Conservation (phyloP, 2,888 invertebrate species). For the Agrochola macilenta region DNA sequence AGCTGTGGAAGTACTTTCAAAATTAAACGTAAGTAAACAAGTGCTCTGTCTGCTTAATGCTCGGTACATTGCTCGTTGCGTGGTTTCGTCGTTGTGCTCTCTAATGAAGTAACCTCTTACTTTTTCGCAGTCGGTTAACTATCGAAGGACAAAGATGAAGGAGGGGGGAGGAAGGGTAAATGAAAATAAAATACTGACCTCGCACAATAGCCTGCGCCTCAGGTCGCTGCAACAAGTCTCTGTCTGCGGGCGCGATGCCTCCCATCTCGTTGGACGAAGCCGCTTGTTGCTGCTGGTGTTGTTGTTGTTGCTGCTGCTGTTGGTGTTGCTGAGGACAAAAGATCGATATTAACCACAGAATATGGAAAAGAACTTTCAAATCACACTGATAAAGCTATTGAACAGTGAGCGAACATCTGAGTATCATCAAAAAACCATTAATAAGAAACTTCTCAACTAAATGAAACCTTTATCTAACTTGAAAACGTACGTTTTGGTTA, state of each 20-base stretch:
- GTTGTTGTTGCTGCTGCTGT: slow-evolving; percentile 73
- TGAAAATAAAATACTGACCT: slow-evolving; percentile 82
- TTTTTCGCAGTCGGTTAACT: not conserved
- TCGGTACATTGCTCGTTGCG: not conserved
- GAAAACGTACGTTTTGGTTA: not conserved
- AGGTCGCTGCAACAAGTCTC: slow-evolving; percentile 93
- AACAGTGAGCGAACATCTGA: not conserved
- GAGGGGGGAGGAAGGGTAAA: too few relatives aligned
- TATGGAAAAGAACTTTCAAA: not conserved
- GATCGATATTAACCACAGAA: not conserved
- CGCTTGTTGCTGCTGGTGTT: slow-evolving; percentile 75
- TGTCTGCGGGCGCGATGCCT: slow-evolving; percentile 81
- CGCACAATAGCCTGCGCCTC: slow-evolving; percentile 95
- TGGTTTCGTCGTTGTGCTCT: not conserved
- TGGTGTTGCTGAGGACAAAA: slow-evolving; percentile 46
- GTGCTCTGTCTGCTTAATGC: not conserved
- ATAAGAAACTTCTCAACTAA: too few relatives aligned
- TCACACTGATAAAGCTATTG: not conserved
- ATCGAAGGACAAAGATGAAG: not conserved
- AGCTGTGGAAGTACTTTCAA: not conserved
- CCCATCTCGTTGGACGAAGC: slow-evolving; percentile 72
- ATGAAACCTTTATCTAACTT: too few relatives aligned
- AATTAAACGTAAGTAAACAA: not conserved
- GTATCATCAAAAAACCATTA: not conserved
- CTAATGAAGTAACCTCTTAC: not conserved